Evolutionary conservation across 2,113 vertebrate genomes (phyloP).

Genomic region (Heteronetta atricapilla): DNA sequence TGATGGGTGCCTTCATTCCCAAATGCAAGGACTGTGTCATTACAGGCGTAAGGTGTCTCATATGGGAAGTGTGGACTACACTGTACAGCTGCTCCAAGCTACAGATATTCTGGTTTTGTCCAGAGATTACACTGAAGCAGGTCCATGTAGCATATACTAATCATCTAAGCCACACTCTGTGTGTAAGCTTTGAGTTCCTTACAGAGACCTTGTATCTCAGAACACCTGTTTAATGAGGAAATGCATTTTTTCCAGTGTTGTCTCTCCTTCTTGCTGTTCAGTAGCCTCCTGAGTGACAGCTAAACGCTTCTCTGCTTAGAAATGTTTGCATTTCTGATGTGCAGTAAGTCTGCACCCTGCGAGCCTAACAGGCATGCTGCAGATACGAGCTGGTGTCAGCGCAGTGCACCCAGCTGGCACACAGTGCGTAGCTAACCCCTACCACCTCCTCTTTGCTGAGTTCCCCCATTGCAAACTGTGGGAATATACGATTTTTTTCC

Average conservation of each 20-base stretch:
- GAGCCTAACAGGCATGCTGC: not conserved
- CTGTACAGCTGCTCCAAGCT: not conserved
- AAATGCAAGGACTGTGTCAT: not conserved
- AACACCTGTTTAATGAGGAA: not conserved
- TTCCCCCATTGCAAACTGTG: not conserved
- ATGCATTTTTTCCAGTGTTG: not conserved
- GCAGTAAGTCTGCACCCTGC: too few species aligned
- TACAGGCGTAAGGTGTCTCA: not conserved
- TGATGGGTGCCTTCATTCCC: not conserved
- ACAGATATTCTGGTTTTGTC: not conserved
- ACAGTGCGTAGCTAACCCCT: not conserved
- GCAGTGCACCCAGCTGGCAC: not conserved
- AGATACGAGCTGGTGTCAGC: not conserved
- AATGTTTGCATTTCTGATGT: not conserved
- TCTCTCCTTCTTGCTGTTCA: not conserved
- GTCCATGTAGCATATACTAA: not conserved
- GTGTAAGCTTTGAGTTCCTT: not conserved
- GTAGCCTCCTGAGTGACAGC: not conserved
- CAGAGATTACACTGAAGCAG: not conserved
- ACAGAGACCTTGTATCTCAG: not conserved
- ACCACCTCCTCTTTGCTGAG: not conserved
- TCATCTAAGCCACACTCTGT: not conserved
- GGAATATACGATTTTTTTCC: not conserved
- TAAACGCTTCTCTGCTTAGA: not conserved
- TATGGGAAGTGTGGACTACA: accelerated